Base-by-base conservation (phyloP, 2,797 vertebrate species). In the Enteromius paludinosus region DNA sequence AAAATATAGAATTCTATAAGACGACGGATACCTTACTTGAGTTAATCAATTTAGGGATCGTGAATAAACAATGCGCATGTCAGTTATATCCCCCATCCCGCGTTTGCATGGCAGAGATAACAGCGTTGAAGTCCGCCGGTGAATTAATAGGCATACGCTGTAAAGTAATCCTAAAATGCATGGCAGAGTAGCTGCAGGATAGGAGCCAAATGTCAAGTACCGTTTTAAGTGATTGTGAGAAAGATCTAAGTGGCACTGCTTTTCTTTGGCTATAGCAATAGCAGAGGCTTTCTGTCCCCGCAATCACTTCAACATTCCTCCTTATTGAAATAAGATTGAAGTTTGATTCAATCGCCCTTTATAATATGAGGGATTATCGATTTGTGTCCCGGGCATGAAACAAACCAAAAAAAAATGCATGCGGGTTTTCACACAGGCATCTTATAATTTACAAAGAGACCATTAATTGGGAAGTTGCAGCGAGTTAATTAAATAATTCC, bases 151-250 rank as follows among this genome's bases (percentile, higher is more conserved):
- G 92, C 89, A 90, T 91, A 92, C 90, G 89, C 92, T 92, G 92
- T 94, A 90, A 94, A 94, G 92, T 94, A 94, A 95, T 95, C 94
- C 93, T 92, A 92, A 94, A 95, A 95, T 92, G 92, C 93, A 93
- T 92, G 87, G 91, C 89, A 88, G 92, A 87, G 90, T 90, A 93
- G 92, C 92, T 91, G 91, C 90, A 92, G 92, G 91, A 94, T 78
- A 87, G 90, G 89, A 94, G 93, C 92, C 94, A 95, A 95, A 95
- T 95, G 95, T 95, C 94, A 95, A 95, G 93, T 94, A 90, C 85
- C 92, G 89, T 93, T 94, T 93, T 92, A 93, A 89, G 86, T 87
- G 80, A 88, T 88, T 89, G 82, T 83, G 86, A 79, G 81, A 84
- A 84, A 89, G 86, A 88, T 89, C 87, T 86, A 87, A 89, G 87